phyloP scores from a whole-genome alignment of 1,140 invertebrate genomes.

The Caenorhabditis tropicalis region DNA sequence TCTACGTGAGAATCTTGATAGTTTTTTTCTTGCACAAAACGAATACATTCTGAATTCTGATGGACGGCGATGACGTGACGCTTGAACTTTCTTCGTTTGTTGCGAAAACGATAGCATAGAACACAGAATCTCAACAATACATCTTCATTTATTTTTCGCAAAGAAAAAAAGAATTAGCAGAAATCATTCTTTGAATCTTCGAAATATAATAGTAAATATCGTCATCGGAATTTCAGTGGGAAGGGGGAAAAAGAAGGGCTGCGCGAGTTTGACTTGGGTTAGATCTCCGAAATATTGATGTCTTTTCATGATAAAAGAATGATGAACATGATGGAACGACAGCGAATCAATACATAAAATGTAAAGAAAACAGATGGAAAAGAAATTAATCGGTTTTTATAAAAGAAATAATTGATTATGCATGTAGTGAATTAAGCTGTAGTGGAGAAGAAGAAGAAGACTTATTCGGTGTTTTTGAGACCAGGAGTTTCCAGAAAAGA shows the following conservation, averaged over 20 bases:
- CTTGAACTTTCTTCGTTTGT: slow-evolving; percentile 1
- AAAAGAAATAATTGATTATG: no score
- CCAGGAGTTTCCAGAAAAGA: neutral
- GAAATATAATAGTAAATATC: neutral
- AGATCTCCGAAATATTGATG: neutral
- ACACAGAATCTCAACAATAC: neutral
- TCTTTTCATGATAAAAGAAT: neutral
- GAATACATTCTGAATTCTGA: slow-evolving; percentile 6
- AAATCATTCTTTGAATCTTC: neutral
- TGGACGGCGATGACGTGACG: neutral
- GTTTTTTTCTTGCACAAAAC: slow-evolving; percentile 22
- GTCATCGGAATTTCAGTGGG: neutral
- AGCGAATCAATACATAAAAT: slow-evolving; percentile 35
- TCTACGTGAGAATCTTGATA: slow-evolving; percentile 36
- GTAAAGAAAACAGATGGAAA: neutral
- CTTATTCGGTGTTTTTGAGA: neutral
- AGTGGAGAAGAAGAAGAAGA: neutral
- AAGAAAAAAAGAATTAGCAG: neutral
- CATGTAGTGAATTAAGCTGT: neutral
- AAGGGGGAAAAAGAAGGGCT: neutral
- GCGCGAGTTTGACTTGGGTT: neutral
- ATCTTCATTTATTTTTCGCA: slow-evolving; percentile 19
- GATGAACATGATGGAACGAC: neutral
- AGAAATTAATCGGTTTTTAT: neutral
- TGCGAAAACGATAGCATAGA: neutral